Base-by-base conservation (phyloP, 2,888 invertebrate species). In the Scaptomyza cyrtandrae region DNA sequence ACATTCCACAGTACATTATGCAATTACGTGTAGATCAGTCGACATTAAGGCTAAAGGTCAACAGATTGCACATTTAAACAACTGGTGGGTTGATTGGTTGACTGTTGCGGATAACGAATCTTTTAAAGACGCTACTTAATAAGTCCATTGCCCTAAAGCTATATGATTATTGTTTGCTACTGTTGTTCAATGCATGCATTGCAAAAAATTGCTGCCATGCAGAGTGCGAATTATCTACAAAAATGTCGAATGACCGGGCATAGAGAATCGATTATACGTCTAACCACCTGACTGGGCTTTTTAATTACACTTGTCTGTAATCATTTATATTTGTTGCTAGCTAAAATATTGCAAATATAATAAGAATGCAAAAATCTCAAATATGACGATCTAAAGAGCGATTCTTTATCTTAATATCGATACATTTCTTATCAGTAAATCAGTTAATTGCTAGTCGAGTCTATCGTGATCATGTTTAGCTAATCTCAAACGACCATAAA, bases 1-100 rank as follows among this genome's bases (percentile, higher is more conserved):
- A 10, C 50, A 46, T 49, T 31, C 35, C 48, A 48, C 48, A 33
- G 24, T 50, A 63, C 45, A 68, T 70, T 70, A 70, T 70, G 75
- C 76, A 74, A 75, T 62, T 75, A 57, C 50, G 19, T 63, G 59
- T 56, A 72, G 63, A 50, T 39, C 43, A 39, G 48, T 63, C 63
- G 44, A 63, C 49, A 43, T 37, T 4, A 39, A 7, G 44, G 50
- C 10, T 59, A 59, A 24, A 43, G 52, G 59, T 64, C 59, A 56
- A 6, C 37, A 56, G 73, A 76, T 83, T 80, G 80, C 54, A 49
- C 46, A 31, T 16, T 39, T 16, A 13, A 5, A 44, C 14, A 39
- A 39, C 9, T 56, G 60, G 13, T 73, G 55, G 61, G 49, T 66
- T 61, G 61, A 60, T 59, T 55, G 45, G 55, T 56, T 39, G 54